Evolutionary conservation across 2,888 invertebrate genomes (phyloP).

Genomic region (Troides oblongomaculatus): DNA sequence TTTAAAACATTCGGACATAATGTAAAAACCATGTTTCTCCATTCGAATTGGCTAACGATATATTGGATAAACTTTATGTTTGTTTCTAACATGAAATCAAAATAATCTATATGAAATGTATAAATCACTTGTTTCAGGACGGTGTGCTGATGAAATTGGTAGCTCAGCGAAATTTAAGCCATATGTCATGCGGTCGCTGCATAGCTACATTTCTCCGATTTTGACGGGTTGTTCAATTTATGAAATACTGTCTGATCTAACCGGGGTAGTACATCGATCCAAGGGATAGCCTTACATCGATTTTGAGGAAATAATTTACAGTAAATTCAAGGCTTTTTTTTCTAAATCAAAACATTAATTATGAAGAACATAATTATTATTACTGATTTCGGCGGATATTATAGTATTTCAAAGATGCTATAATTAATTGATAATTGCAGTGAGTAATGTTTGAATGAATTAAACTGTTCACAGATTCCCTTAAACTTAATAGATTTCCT

Average conservation of each 20-base stretch:
- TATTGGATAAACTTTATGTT: too few relatives aligned
- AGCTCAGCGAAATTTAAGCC: conserved; percentile 62
- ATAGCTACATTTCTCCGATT: conserved; percentile 43
- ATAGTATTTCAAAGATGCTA: too few relatives aligned
- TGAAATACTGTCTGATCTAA: conserved; percentile 27
- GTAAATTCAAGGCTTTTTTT: neutral
- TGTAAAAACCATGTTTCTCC: too few relatives aligned
- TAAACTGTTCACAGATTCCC: too few relatives aligned
- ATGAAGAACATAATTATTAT: neutral
- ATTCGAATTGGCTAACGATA: too few relatives aligned
- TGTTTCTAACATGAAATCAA: neutral
- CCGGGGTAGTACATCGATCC: neutral
- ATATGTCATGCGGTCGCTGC: conserved; percentile 58
- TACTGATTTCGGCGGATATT: too few relatives aligned
- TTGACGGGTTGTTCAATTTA: conserved; percentile 34
- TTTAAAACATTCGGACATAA: too few relatives aligned
- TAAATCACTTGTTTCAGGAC: conserved; percentile 40
- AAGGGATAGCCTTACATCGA: conserved; percentile 6
- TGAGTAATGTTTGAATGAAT: too few relatives aligned
- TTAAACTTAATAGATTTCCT: too few relatives aligned
- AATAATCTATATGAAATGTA: neutral
- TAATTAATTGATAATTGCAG: too few relatives aligned
- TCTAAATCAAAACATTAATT: neutral
- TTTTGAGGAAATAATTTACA: neutral
- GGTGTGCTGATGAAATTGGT: conserved; percentile 64